Conservation (phyloP, 2,797 vertebrate species). For the Poecilia picta region DNA sequence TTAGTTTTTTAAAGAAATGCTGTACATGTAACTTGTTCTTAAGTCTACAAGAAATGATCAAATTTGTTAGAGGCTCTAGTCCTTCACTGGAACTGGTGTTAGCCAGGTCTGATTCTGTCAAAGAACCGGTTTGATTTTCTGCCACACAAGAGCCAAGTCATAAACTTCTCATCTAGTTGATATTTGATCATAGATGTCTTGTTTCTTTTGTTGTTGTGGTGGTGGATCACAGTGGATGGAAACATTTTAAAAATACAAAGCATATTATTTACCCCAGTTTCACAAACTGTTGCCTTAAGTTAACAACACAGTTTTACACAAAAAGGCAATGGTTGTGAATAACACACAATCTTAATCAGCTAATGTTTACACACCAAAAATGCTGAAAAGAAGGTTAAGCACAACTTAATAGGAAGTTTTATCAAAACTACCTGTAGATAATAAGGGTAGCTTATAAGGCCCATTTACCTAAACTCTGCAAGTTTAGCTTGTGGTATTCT, state of each 20-base stretch:
- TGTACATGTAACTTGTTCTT: background rate
- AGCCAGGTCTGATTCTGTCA: background rate
- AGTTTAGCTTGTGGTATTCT: background rate
- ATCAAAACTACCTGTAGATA: background rate
- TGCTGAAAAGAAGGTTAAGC: background rate
- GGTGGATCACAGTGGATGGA: background rate
- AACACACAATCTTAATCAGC: background rate
- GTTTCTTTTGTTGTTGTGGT: too few species aligned
- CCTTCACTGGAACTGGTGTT: background rate
- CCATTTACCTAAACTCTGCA: background rate
- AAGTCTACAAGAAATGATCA: background rate
- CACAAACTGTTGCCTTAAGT: background rate
- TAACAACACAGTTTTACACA: background rate
- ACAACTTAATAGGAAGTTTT: background rate
- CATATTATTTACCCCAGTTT: background rate
- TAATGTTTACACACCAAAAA: background rate
- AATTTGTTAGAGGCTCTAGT: background rate
- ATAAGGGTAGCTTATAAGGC: background rate
- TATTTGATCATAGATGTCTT: background rate
- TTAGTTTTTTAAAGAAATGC: background rate
- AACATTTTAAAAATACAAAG: background rate
- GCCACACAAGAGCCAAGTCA: background rate
- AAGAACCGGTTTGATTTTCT: background rate
- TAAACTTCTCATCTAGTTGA: background rate
- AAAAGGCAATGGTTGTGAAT: background rate